These are phyloP conservation scores for Hypomesus transpacificus DNA, from an alignment of 2,113 vertebrate genomes.

Conservation along the genomic window DNA sequence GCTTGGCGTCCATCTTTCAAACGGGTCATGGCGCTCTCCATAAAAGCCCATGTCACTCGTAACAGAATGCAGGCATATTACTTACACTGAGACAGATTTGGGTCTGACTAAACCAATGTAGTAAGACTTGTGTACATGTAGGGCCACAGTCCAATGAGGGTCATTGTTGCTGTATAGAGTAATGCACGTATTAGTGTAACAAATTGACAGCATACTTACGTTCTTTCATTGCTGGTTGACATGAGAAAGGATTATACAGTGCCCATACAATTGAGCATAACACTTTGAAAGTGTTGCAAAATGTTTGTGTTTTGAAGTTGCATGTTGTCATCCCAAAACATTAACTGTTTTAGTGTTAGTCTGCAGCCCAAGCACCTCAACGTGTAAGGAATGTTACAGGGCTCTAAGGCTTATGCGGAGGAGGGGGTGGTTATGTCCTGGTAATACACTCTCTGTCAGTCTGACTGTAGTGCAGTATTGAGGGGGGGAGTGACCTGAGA, in stretches of 20 bases:
- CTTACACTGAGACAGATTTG: slow-evolving; percentile 58
- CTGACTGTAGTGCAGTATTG: slow-evolving; percentile 3
- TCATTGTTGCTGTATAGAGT: not conserved
- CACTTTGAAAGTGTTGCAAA: not conserved
- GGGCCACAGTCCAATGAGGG: too few relatives aligned
- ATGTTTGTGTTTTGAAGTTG: not conserved
- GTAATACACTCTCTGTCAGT: slow-evolving; percentile 16
- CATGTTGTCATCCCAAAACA: too few relatives aligned
- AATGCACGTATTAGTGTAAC: too few relatives aligned
- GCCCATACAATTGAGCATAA: too few relatives aligned
- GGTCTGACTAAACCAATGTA: slow-evolving; percentile 34
- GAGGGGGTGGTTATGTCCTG: too few relatives aligned
- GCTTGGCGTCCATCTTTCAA: slow-evolving; percentile 80
- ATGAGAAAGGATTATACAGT: too few relatives aligned
- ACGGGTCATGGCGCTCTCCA: slow-evolving; percentile 75
- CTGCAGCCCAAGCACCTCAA: too few relatives aligned
- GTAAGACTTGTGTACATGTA: slow-evolving; percentile 1
- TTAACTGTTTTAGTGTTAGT: too few relatives aligned
- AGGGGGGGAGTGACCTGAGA: not conserved
- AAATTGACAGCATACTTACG: too few relatives aligned
- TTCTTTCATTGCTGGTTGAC: too few relatives aligned
- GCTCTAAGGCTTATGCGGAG: too few relatives aligned
- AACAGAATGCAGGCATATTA: slow-evolving; percentile 67
- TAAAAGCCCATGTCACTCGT: slow-evolving; percentile 67
- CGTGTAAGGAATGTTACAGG: too few relatives aligned